phyloP scores from a whole-genome alignment of 2,888 invertebrate species.

The Sussaba pulchella region DNA sequence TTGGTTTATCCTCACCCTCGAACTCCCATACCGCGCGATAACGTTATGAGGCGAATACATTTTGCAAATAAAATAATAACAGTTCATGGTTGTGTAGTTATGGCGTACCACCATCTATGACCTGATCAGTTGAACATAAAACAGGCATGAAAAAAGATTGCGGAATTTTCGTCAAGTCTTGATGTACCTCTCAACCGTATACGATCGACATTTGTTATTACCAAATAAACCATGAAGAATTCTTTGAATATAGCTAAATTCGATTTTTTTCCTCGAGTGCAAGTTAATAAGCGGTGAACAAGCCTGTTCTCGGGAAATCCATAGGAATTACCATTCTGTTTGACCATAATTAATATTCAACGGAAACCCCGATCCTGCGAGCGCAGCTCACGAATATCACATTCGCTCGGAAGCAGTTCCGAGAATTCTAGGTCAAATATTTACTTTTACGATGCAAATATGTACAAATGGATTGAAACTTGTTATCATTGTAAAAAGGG shows the following conservation, averaged over 20 bases:
- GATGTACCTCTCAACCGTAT: no score
- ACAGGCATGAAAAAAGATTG: neutral
- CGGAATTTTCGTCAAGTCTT: no score
- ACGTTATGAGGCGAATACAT: neutral
- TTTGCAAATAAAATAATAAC: neutral
- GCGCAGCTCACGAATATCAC: neutral
- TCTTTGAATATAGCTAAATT: no score
- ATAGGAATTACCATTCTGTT: no score
- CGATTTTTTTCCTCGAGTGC: no score
- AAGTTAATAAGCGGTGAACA: no score
- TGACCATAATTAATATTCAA: neutral
- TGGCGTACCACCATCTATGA: neutral
- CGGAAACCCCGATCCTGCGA: neutral
- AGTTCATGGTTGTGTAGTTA: constrained; percentile 8
- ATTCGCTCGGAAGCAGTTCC: neutral
- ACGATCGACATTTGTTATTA: no score
- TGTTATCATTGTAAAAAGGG: no score
- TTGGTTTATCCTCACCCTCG: constrained; percentile 5
- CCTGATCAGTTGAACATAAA: no score
- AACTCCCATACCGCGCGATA: neutral
- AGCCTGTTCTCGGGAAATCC: no score
- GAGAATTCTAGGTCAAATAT: neutral
- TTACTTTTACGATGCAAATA: neutral
- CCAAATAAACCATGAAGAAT: no score
- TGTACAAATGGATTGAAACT: no score